Evolutionary conservation across 1,140 invertebrate genomes (phyloP), one percentile per base, ranked within the genome.

Genomic region (Hestina assimilis): DNA sequence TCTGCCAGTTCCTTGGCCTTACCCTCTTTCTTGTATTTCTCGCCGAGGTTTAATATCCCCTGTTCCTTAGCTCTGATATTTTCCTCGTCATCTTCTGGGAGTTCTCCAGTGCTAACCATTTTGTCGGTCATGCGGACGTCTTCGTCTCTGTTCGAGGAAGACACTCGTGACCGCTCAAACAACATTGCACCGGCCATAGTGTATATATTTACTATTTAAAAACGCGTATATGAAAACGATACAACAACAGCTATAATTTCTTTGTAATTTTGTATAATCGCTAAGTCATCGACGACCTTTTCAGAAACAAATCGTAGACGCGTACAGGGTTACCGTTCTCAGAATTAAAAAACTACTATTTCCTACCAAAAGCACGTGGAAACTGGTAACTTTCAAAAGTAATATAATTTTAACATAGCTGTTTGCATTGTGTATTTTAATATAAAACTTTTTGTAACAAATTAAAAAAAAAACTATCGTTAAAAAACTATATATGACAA

Each of bases 1-100:
- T 96, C 94, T 1, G 96, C 96, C 62, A 99, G 89, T 86, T 98
- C 97, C 87, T 97, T 95, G 54, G 96, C 96, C 83, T 98, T 97
- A 71, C 95, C 95, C 83, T 96, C 95, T 73, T 96, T 96, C 85
- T 96, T 96, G 76, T 97, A 96, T 46, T 95, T 92, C 76, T 96
- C 94, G 9, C 96, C 97, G 24, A 98, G 90, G 72, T 97, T 94
- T 38, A 98, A 86, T 38, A 98, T 97, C 26, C 94, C 94, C 79
- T 96, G 95, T 75, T 98, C 97, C 81, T 97, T 97, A 12, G 93
- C 92, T 50, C 94, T 92, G 71, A 98, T 95, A 63, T 92, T 93
- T 77, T 97, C 95, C 80, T 97, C 96, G 84, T 96, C 93, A 79
- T 95, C 93, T 65, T 94, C 93, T 56, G 91, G 91, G 3, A 92